A percentile compares a stretch with the other conserved stretches of the same genome.
phyloP scores from a whole-genome alignment of 2,113 vertebrate genomes.

The Chionomys nivalis region DNA sequence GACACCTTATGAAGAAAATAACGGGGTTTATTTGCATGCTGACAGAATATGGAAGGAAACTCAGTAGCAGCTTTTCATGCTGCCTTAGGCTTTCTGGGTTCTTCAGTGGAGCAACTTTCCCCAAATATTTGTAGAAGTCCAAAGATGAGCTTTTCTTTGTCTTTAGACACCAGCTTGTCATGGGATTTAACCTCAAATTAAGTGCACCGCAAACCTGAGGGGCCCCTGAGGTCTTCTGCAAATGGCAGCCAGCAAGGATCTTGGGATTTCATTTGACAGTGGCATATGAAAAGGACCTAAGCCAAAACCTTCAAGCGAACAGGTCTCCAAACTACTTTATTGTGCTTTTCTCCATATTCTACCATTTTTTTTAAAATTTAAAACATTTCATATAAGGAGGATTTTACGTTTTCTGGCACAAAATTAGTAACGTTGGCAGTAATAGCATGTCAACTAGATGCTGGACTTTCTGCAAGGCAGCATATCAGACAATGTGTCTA shows the following conservation, averaged over 20 bases:
- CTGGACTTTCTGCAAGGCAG: accelerated
- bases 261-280: not conserved
- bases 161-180: not conserved
- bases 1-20: not conserved
- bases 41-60: not conserved
- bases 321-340: not conserved
- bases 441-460: not conserved
- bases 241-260: conserved; percentile 4
- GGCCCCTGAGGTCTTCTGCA: conserved; percentile 3
- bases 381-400: not conserved
- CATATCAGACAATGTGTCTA: accelerated
- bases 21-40: no score
- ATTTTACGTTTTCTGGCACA: not conserved
- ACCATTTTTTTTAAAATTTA: not conserved
- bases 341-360: not conserved
- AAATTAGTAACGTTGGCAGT: not conserved
- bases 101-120: not conserved
- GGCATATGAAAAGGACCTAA: not conserved
- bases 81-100: not conserved
- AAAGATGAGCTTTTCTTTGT: conserved; percentile 40
- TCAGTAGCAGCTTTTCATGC: not conserved
- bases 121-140: conserved; percentile 64
- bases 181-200: conserved; percentile 60
- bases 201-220: conserved; percentile 26
- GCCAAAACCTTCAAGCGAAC: not conserved